These are phyloP conservation scores for Drosophila prolongata DNA, from an alignment of 2,888 invertebrate species.

Conservation along the genomic window DNA sequence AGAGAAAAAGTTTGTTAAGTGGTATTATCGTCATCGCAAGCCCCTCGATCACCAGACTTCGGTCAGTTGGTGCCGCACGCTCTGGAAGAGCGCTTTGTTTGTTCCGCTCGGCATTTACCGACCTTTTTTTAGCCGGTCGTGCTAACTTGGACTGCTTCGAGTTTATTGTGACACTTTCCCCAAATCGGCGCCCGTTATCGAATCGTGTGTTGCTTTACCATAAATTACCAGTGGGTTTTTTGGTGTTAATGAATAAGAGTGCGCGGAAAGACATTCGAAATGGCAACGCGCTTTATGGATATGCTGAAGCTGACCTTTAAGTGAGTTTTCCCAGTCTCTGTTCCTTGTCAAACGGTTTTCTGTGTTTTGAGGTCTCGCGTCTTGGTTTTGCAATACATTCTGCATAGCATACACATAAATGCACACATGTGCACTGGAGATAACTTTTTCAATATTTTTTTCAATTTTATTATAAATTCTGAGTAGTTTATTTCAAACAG, in stretches of 20 bases:
- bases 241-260: slow-evolving; percentile 20
- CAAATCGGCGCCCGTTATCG: slow-evolving; percentile 11
- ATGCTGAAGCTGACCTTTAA: slow-evolving; percentile 79
- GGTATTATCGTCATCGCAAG: slow-evolving; percentile 1
- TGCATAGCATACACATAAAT: slow-evolving; percentile 18
- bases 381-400: slow-evolving; percentile 34
- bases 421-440: slow-evolving; percentile 7
- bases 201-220: slow-evolving; percentile 9
- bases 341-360: slow-evolving; percentile 24
- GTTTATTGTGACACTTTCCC: slow-evolving; percentile 47
- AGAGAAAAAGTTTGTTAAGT: background rate
- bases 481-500: background rate
- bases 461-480: no score
- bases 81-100: slow-evolving; percentile 32
- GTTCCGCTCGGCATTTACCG: background rate
- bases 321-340: slow-evolving; percentile 66
- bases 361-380: slow-evolving; percentile 36
- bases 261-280: slow-evolving; percentile 33
- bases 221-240: slow-evolving; percentile 29
- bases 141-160: slow-evolving; percentile 21
- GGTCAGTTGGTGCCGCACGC: slow-evolving; percentile 54
- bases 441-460: no score
- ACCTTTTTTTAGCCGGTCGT: slow-evolving; percentile 15
- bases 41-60: slow-evolving; percentile 42
- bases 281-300: slow-evolving; percentile 76